These are phyloP conservation scores for Physocephala rufipes DNA, from an alignment of 2,888 invertebrate genomes.

Conservation along the genomic window DNA sequence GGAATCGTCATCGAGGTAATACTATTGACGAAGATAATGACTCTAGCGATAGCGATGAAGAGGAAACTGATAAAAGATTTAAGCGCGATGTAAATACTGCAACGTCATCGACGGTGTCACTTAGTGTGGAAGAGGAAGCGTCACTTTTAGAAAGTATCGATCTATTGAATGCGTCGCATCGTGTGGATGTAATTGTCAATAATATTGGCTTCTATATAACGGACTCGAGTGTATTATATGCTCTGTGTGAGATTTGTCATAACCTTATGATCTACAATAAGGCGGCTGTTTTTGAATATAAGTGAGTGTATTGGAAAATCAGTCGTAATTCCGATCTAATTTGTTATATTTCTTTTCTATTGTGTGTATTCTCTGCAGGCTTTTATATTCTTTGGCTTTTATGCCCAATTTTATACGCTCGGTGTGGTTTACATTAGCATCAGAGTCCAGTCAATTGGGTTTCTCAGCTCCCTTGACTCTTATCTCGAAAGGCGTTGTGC, in stretches of 20 bases:
- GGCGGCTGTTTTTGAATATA: slow-evolving; percentile 84
- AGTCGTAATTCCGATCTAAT: not conserved
- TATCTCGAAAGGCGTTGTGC: slow-evolving; percentile 65
- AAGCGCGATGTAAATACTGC: slow-evolving; percentile 45
- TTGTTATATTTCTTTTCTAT: not conserved
- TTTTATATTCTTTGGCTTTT: slow-evolving; percentile 80
- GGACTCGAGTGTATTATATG: slow-evolving; percentile 70
- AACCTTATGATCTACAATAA: slow-evolving; percentile 83
- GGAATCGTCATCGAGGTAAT: slow-evolving; percentile 48
- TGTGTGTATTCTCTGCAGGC: not conserved
- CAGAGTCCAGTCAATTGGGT: slow-evolving; percentile 62
- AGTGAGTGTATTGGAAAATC: slow-evolving; percentile 67
- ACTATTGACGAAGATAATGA: slow-evolving; percentile 54
- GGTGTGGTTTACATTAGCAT: slow-evolving; percentile 72
- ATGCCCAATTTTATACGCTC: slow-evolving; percentile 80
- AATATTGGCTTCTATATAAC: slow-evolving; percentile 61
- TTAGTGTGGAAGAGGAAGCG: slow-evolving; percentile 55
- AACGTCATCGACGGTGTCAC: slow-evolving; percentile 39
- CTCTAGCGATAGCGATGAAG: slow-evolving; percentile 53
- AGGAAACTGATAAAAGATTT: slow-evolving; percentile 44
- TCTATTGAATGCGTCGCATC: slow-evolving; percentile 73
- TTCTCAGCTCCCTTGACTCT: slow-evolving; percentile 64
- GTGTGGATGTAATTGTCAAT: slow-evolving; percentile 68
- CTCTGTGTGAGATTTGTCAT: slow-evolving; percentile 82
- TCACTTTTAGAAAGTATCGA: slow-evolving; percentile 67